phyloP scores from a whole-genome alignment of 1,140 invertebrate species.

The Lordiphosa stackelbergi region DNA sequence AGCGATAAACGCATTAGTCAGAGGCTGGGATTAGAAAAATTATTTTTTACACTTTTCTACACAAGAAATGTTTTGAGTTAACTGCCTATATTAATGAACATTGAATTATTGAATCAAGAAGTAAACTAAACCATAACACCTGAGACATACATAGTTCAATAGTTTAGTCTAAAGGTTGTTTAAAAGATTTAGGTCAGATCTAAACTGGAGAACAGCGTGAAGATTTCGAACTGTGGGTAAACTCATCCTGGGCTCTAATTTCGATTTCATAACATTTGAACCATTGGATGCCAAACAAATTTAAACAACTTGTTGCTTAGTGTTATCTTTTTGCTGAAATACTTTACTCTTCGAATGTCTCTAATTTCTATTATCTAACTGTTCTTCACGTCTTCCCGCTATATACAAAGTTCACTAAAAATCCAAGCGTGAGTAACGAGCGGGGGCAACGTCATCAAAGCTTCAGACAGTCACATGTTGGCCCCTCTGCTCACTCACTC shows the following conservation, averaged over 20 bases:
- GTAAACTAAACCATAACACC: too few relatives aligned
- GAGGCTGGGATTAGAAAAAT: background rate
- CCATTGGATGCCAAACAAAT: too few relatives aligned
- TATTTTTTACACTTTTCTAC: too few relatives aligned
- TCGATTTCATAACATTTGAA: too few relatives aligned
- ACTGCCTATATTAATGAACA: too few relatives aligned
- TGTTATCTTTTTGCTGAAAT: constrained; percentile 15
- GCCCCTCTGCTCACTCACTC: constrained; percentile 20
- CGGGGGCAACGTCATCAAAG: constrained; percentile 53
- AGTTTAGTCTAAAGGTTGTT: too few relatives aligned
- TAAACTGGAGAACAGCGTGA: too few relatives aligned
- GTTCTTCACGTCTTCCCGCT: constrained; percentile 14
- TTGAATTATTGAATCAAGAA: too few relatives aligned
- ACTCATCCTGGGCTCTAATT: too few relatives aligned
- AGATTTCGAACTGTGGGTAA: background rate
- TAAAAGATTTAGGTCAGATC: too few relatives aligned
- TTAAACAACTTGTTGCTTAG: background rate
- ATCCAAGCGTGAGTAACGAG: constrained; percentile 12
- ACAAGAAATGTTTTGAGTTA: too few relatives aligned
- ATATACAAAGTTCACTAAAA: constrained; percentile 23
- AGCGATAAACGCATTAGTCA: constrained; percentile 2
- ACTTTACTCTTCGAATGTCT: background rate
- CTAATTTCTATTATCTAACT: constrained; percentile 48
- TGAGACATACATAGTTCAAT: too few relatives aligned
- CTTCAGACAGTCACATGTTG: constrained; percentile 54